phyloP scores from a whole-genome alignment of 2,797 vertebrate species.

The Neopelma chrysocephalum region DNA sequence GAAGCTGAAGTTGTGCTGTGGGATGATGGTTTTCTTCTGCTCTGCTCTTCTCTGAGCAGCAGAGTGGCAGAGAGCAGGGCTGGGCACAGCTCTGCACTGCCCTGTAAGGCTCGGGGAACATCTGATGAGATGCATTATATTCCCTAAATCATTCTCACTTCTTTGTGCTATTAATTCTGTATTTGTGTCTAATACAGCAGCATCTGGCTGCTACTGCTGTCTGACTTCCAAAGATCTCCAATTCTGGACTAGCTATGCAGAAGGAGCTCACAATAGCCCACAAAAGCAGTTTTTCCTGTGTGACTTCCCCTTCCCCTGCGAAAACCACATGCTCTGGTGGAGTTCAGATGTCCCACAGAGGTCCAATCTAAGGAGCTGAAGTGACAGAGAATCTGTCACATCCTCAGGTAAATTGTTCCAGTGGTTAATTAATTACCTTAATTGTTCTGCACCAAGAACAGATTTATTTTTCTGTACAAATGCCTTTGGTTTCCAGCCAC shows the following conservation, averaged over 20 bases:
- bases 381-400: not conserved
- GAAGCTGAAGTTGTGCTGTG: not conserved
- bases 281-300: not conserved
- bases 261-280: not conserved
- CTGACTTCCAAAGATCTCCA: not conserved
- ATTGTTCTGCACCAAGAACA: not conserved
- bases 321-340: not conserved
- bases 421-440: constrained; percentile 13
- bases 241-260: not conserved
- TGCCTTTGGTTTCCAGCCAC: not conserved
- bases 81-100: not conserved
- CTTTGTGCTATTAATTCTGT: not conserved
- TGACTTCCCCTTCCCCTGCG: not conserved
- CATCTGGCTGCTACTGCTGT: not conserved
- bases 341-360: not conserved
- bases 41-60: not conserved
- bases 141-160: not conserved
- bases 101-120: rapidly evolving
- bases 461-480: constrained; percentile 12
- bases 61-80: not conserved
- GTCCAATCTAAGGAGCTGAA: not conserved
- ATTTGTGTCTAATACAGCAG: not conserved
- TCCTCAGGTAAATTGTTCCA: not conserved
- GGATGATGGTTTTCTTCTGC: not conserved
- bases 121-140: not conserved